Evolutionary conservation across 2,113 vertebrate genomes (phyloP), one percentile per base, ranked within the genome.

Genomic region (Campylomormyrus tamandua): DNA sequence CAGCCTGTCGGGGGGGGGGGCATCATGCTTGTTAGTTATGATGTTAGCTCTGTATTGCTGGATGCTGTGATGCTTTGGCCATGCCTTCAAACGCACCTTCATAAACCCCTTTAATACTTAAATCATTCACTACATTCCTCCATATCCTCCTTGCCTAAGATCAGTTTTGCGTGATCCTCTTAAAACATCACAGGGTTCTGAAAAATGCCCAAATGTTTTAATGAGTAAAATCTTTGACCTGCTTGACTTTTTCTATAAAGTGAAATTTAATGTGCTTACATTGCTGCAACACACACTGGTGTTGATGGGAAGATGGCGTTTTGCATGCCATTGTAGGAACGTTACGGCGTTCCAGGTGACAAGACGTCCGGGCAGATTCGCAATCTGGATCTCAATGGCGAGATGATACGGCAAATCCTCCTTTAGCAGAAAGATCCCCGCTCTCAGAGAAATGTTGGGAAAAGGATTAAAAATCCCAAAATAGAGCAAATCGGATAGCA

Each of bases 341-440:
- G 27, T 50, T 31, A 21, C n/a, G 3, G n/a, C 13, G 3, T 53
- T 87, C 10, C 85, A 87, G 85, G 85, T 87, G 50, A 87, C 50
- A 87, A 56, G 85, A 39, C 15, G 31, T 86, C 46, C 3, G 50
- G 85, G 15, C 13, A 39, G 13, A 87, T 31, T 87, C 31, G 31
- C 50, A 87, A 39, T 52, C 85, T 35, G 85, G 50, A 53, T 56
- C 50, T 87, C 50, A 53, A 56, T 53, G 50, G 85, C 27, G 5
- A 87, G 50, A 87, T 87, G 46, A 87, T 87, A 87, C 5, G 49
- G 49, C 27, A 87, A 87, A 50, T 87, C 48, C 50, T 87, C 49
- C 50, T 35, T 87, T 31, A 53, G 85, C 15, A 5, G 77, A 48
- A 83, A 83, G 50, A 83, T 80, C 74, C 62, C 70, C 89, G 39